Conservation (phyloP, 2,113 vertebrate genomes). For the Rhinolophus sinicus region DNA sequence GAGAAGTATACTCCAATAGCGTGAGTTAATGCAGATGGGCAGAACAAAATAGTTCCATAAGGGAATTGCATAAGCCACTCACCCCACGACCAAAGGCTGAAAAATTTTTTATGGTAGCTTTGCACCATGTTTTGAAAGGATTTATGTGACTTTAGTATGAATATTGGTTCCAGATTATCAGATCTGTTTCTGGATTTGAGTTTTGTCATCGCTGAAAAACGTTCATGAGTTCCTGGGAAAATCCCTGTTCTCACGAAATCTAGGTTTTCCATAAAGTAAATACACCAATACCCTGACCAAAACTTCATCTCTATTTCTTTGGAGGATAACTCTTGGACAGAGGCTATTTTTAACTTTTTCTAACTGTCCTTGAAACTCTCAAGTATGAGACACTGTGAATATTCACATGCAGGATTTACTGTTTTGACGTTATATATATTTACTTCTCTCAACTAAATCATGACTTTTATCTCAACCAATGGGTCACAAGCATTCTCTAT, state of each 20-base stretch:
- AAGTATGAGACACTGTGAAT: background rate
- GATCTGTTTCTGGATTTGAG: conserved; percentile 46
- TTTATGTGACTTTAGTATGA: conserved; percentile 16
- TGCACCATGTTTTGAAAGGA: conserved; percentile 54
- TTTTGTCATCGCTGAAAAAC: conserved; percentile 58
- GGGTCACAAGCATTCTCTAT: background rate
- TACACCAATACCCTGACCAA: background rate
- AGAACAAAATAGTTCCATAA: conserved; percentile 49
- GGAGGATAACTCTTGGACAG: background rate
- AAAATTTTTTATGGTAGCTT: conserved; percentile 44
- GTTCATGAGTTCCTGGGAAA: conserved; percentile 50
- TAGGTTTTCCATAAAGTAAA: background rate
- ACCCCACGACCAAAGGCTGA: background rate
- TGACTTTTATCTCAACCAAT: background rate
- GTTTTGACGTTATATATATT: background rate
- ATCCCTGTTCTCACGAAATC: conserved; percentile 35
- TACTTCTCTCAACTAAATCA: background rate
- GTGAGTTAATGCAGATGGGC: background rate
- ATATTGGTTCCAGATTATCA: conserved; percentile 68
- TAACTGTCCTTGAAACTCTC: background rate
- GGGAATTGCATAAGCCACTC: background rate
- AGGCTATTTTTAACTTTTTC: background rate
- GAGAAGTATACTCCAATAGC: background rate
- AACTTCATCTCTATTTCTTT: conserved; percentile 31
- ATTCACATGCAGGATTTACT: background rate